Evolutionary conservation across 1,140 invertebrate genomes (phyloP).

Genomic region (Musca vetustissima): DNA sequence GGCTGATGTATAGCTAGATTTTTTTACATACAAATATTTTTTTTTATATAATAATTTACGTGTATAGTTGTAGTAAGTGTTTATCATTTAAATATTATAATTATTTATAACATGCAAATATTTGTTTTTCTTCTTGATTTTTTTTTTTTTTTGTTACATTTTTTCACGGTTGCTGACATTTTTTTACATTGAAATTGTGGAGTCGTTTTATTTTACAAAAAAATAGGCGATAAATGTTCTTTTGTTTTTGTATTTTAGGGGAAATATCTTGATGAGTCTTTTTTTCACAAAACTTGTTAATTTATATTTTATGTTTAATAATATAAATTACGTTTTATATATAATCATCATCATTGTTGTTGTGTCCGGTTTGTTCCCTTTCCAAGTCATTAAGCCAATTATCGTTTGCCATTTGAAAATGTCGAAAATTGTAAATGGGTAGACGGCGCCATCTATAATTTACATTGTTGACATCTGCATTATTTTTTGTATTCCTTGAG

Average conservation of each 20-base stretch:
- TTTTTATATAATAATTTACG: neutral
- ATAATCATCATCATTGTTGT: neutral
- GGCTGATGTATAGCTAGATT: neutral
- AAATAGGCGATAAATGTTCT: neutral
- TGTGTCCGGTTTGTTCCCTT: neutral
- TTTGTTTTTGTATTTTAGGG: neutral
- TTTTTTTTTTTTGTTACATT: conserved; percentile 11
- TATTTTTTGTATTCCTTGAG: too few species aligned
- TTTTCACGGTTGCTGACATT: too few species aligned
- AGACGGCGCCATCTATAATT: conserved; percentile 40
- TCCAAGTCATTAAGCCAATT: conserved; percentile 12
- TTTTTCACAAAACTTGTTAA: neutral
- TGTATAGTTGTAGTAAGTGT: neutral
- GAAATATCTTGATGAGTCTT: conserved; percentile 21
- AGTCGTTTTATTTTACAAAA: too few species aligned
- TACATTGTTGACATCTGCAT: too few species aligned
- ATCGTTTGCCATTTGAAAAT: neutral
- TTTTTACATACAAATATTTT: conserved; percentile 11
- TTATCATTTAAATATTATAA: neutral
- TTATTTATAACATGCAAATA: conserved; percentile 15
- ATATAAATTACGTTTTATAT: neutral
- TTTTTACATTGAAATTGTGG: too few species aligned
- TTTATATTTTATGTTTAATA: neutral
- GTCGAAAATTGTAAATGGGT: conserved; percentile 35
- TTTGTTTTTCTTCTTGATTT: too few species aligned